Evolutionary conservation across 2,888 invertebrate genomes (phyloP), one percentile per base, ranked within the genome.

Genomic region (Stenolophus ochropezus): DNA sequence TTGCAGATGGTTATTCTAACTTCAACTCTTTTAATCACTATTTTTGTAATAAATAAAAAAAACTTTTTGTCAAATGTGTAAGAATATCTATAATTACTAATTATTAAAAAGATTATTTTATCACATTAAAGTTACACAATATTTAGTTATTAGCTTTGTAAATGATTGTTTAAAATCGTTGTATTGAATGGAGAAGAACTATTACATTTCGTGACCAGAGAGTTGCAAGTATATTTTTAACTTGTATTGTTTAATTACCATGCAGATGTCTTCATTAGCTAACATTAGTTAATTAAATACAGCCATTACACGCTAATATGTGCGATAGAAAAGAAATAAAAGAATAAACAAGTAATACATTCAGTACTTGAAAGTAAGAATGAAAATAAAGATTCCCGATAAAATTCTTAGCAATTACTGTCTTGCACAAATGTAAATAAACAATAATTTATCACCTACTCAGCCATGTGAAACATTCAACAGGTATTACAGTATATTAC

Each of bases 341-440:
- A 8, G 33, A 42, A 42, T 6, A 42, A 42, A 8, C 33, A 1
- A 33, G 33, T 11, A 51, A 16, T 18, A 16, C 51, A 51, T 18
- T 56, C 20, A 5, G 56, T 6, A 56, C 20, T 56, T 56, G 21
- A 56, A 56, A 56, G 56, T 56, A 56, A 56, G 18, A 56, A 56
- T 21, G 51, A 56, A 56, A 61, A 61, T 61, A 56, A 61, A 61
- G 25, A 61, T 61, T 61, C 61, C 3, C 5, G 61, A 61, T 61
- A 61, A 61, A 25, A 61, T 58, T 21, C 11, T 25, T 61, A 4
- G 25, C 61, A 61, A 61, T 61, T 61, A 56, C 21, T 25, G 61
- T 14, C 61, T 61, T 61, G 61, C 23, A 23, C 25, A 61, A 61
- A 61, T 61, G 61, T 25, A 61, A 61, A 61, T 61, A 61, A 23